These are phyloP conservation scores for Holothuria glaberrima DNA, from an alignment of 35 echinoderm and acorn worm species.

Conservation along the genomic window DNA sequence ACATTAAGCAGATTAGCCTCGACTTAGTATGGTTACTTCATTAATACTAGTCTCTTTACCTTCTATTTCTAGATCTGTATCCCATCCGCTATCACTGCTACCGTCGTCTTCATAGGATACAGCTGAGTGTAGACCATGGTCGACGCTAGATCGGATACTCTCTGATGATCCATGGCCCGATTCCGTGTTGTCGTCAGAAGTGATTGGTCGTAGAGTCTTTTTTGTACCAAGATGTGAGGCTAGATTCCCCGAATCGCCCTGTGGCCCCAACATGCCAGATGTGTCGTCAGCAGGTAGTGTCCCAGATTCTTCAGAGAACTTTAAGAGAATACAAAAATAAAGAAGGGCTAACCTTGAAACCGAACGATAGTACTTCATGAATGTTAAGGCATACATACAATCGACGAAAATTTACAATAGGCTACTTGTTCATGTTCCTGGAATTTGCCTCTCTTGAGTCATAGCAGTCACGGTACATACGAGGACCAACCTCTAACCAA, in stretches of 20 bases:
- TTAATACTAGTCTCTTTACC: conserved; percentile 34
- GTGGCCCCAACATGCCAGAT: conserved; percentile 30
- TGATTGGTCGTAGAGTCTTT: conserved; percentile 18
- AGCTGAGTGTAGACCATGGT: neutral
- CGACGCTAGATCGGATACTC: conserved; percentile 13
- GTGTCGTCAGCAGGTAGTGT: neutral
- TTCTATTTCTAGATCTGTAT: conserved; percentile 93
- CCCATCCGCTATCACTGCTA: conserved; percentile 89
- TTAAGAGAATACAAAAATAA: neutral
- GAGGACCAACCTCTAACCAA: too few relatives aligned
- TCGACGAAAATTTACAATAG: too few relatives aligned
- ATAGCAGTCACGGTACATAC: too few relatives aligned
- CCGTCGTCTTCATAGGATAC: neutral
- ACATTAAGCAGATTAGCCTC: too few relatives aligned
- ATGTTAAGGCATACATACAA: too few relatives aligned
- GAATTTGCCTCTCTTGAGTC: too few relatives aligned
- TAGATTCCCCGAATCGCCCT: conserved; percentile 25
- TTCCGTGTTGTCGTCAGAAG: conserved; percentile 41
- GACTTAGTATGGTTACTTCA: too few relatives aligned
- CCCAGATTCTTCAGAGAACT: conserved; percentile 27
- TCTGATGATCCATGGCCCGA: conserved; percentile 6
- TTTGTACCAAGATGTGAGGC: conserved; percentile 24
- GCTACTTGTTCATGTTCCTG: too few relatives aligned
- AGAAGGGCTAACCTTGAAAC: too few relatives aligned
- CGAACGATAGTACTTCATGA: too few relatives aligned